Base-by-base conservation (phyloP, 2,113 vertebrate genomes). In the Ciconia maguari region DNA sequence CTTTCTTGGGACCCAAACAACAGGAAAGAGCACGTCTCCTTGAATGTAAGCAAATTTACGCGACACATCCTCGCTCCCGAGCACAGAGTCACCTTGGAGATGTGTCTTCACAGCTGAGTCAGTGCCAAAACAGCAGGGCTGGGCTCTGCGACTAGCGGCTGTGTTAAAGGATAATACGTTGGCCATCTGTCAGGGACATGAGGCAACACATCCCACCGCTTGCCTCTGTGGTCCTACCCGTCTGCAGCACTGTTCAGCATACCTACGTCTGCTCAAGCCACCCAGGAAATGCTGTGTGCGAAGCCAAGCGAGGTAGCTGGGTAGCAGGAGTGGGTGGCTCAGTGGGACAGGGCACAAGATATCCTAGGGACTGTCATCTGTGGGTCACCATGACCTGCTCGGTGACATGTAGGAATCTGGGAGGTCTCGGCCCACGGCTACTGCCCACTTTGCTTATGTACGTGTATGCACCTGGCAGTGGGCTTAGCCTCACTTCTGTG, bases 11-110 rank as follows among this genome's bases (percentile, higher is more conserved):
- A 83, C 29, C 24, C 38, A 79, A 89, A 87, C 42, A 75, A 83
- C 22, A 87, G 62, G 44, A 87, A 83, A 29, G 70, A 82, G 58
- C 65, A 68, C 4, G 2, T 11, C 51, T n/a, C 91, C 81, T 87
- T 92, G 86, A 46, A 72, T 32, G 70, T 51, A 65, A 72, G 77
- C 66, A 89, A 74, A 91, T 61, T 18, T 64, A 91, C 7, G 4
- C 0, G 8, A 60, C 6, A 29, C 16, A 84, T 57, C 80, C 76
- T 75, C 30, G 3, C 89, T 85, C 87, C 3, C 0, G 9, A 93
- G 90, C 70, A 58, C 70, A 69, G 75, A 76, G 74, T 91, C 94
- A 93, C 94, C 95, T 89, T 94, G 96, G 83, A 93, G 69, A 93
- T 70, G 88, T 7, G 55, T 88, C 93, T 85, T 85, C 58, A 58